Evolutionary conservation across 2,113 vertebrate species (phyloP), one percentile per base, ranked within the genome.

Genomic region (Elgaria multicarinata): DNA sequence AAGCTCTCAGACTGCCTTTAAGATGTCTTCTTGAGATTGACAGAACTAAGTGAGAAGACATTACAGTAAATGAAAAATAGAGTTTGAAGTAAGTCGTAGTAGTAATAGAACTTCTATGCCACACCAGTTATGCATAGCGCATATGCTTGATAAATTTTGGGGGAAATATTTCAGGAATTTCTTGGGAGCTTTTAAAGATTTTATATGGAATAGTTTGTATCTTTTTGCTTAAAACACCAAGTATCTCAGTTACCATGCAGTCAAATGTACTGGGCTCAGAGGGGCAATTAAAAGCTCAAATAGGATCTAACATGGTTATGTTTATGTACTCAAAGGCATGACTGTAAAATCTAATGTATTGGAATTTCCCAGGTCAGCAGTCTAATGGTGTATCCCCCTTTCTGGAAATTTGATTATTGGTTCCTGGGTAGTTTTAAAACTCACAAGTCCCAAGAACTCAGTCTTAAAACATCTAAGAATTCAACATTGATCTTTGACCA

Each of bases 111-210:
- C 36, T 39, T 72, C 46, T 88, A 79, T 67, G 53, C 22, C 62
- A 69, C 58, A 87, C 31, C 12, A 88, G 3, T 71, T 14, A 1
- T 88, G 82, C 82, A 69, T 78, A 55, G 62, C 85, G 33, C n/a
- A 82, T 75, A 42, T 88, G 33, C 50, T n/a, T 87, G 86, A 55
- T 89, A 7, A 66, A 87, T 89, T 87, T 36, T 66, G 58, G 80
- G 71, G 86, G 86, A 91, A 92, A 86, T 85, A 89, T 89, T 93
- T 92, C 85, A 93, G 42, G 58, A 81, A 80, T 87, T 50, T 83
- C 69, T 87, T 75, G 81, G 85, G 85, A 24, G 55, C 50, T 6
- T 13, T 92, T 91, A 88, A 91, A 50, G 53, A 13, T 92, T 93
- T 92, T 83, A 80, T 86, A 91, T 86, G 76, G 55, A 74, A 74